Base-by-base conservation (phyloP, 2,888 invertebrate genomes). In the Entomobrya proxima region DNA sequence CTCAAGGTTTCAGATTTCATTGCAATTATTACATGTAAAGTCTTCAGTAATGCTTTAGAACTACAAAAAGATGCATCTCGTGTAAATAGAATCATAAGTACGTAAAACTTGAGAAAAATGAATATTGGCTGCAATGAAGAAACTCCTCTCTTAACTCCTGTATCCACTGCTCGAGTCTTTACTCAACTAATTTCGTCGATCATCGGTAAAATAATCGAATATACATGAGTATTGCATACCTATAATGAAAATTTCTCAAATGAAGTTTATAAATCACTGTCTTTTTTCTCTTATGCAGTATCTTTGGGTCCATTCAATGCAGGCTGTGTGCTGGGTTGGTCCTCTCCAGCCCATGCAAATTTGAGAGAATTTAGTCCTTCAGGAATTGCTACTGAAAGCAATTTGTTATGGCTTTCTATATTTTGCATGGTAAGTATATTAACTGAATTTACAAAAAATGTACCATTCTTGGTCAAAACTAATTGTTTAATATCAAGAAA, bases 271-370 rank as follows among this genome's bases (percentile, higher is more conserved):
- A 40, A 7, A 11, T 15, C 7, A 11, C 15, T 15, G 44, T 11
- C 15, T 40, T 15, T 18, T 35, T 32, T 35, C 15, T 64, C 15
- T 40, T 40, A 11, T 40, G 7, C 44, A 75, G 75, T 27, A 13
- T 75, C 77, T 13, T 40, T 77, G 37, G 61, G 37, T 21, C 1
- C 61, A 24, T 77, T 77, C 40, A 52, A 40, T 47, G 30, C 67
- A 50, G 78, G 78, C 15, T 64, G 27, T 1, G 64, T 67, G 44
- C 50, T 78, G 27, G 61, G 61, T 11, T 78, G 78, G 64, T 47
- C 78, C 0, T 52, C 44, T 13, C 27, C 64, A 4, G 64, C 78
- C 7, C 35, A 55, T 11, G 37, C 35, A 24, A 55, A 37, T 37
- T 37, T 52, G 9, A 55, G 11, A 55, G 15, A 6, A 2, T 18